Percentiles rank a stretch among this genome's conserved stretches.
phyloP scores from a whole-genome alignment of 2,888 invertebrate species.

The Selenia dentaria region DNA sequence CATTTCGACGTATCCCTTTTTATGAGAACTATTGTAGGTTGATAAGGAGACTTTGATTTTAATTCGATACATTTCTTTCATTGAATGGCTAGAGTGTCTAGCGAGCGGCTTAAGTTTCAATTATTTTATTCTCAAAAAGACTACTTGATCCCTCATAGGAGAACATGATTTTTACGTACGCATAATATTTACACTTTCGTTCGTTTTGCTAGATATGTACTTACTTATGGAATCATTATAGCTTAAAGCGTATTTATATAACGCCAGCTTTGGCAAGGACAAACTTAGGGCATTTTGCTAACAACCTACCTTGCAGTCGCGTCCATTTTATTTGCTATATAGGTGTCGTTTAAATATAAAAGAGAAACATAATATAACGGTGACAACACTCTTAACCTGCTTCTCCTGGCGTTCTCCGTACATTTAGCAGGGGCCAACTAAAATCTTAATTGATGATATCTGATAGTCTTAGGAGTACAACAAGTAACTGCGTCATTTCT shows the following conservation, averaged over 20 bases:
- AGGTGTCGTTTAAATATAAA: background rate
- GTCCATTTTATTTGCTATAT: background rate
- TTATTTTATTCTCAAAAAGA: too few relatives aligned
- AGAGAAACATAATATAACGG: conserved; percentile 1
- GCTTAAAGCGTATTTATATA: conserved; percentile 6
- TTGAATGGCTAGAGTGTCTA: conserved; percentile 13
- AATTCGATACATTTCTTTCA: conserved; percentile 20
- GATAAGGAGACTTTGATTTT: conserved; percentile 20
- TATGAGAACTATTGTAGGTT: conserved; percentile 25
- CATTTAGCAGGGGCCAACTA: conserved; percentile 42
- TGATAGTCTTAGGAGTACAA: conserved; percentile 23
- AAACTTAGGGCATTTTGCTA: conserved; percentile 3
- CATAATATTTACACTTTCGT: too few relatives aligned
- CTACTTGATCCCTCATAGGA: too few relatives aligned
- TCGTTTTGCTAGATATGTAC: too few relatives aligned
- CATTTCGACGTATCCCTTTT: conserved; percentile 19
- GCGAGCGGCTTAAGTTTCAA: conserved; percentile 23
- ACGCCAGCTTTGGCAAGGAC: conserved; percentile 3
- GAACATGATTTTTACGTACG: too few relatives aligned
- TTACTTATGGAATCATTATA: conserved; percentile 20
- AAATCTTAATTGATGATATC: conserved; percentile 48
- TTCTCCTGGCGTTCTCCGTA: conserved; percentile 26
- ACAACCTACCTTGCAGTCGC: background rate
- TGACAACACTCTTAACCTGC: conserved; percentile 5
- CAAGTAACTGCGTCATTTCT: conserved; percentile 1